Conservation (phyloP, 2,797 vertebrate species). For the Poeciliopsis turneri region DNA sequence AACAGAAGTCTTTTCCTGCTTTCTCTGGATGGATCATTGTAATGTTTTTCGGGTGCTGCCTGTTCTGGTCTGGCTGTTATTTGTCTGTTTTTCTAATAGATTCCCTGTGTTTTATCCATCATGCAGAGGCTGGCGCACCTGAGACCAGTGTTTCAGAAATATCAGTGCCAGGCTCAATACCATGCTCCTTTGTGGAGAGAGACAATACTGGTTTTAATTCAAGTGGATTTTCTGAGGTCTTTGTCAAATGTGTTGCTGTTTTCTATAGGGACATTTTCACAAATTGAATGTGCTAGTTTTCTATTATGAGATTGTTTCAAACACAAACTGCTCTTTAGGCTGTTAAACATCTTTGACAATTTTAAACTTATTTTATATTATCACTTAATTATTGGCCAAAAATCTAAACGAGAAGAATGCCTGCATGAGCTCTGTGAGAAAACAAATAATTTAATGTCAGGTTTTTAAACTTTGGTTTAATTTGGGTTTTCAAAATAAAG, state of each 20-base stretch:
- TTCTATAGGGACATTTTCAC: background rate
- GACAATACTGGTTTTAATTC: constrained; percentile 16
- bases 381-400: background rate
- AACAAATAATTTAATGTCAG: background rate
- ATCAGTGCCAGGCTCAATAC: constrained; percentile 20
- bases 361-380: background rate
- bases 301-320: background rate
- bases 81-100: constrained; percentile 52
- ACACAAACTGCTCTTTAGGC: background rate
- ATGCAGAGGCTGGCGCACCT: constrained; percentile 32
- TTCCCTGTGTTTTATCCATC: constrained; percentile 43
- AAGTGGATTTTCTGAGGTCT: background rate
- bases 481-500: background rate
- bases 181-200: constrained; percentile 8
- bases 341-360: background rate
- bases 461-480: background rate
- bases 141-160: constrained; percentile 36
- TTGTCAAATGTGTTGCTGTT: background rate
- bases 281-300: background rate
- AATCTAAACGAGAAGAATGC: background rate
- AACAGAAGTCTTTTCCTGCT: constrained; percentile 13
- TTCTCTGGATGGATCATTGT: constrained; percentile 17
- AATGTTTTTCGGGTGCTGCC: constrained; percentile 25
- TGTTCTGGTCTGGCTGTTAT: constrained; percentile 32
- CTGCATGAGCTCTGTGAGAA: background rate